Base-by-base conservation (phyloP, 2,113 vertebrate genomes). In the Oryzias curvinotus region DNA sequence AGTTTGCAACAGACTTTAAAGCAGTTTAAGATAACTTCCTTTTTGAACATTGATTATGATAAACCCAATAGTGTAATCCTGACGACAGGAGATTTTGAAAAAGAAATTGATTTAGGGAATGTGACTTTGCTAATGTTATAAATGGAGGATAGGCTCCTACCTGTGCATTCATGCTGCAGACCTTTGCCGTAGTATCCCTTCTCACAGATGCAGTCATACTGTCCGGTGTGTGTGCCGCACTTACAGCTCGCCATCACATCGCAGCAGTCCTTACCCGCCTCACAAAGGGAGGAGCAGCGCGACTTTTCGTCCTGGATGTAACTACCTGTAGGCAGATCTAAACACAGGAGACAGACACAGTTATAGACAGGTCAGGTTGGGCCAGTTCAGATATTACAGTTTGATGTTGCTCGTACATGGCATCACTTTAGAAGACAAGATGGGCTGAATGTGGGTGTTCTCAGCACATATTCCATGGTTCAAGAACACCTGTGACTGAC, bases 211-310 rank as follows among this genome's bases (percentile, higher is more conserved):
- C 97, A 99, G 81, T 98, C 97, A 0, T 97, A 99, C 74, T 98
- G 97, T n/a, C 97, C 97, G 0, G 96, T 97, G 89, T 97, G 95
- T 2, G 95, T 97, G 44, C 97, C 97, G 2, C 97, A 99, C 78
- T 95, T 95, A 66, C 97, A 99, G 89, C 96, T 98, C 46, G 96
- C 97, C 96, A 98, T 96, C 72, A 90, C 73, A 87, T 99, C 97
- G 17, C 97, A 99, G 87, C 97, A 99, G 65, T 96, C 94, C 66
- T 71, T 89, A 0, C 91, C 93, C 0, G 91, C 89, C 18, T 96
- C 94, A 48, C 97, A 99, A 73, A 99, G 91, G 36, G 95, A 93
- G 0, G 95, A 93, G 77, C 97, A 99, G 43, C 92, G 93, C 0
- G 91, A 91, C 81, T 92, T 85, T 44, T 97, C 94, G 71, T 99